A percentile compares a stretch with the other conserved stretches of the same genome.
Evolutionary conservation across 2,113 vertebrate species (phyloP).

Genomic region (Morone chrysops): DNA sequence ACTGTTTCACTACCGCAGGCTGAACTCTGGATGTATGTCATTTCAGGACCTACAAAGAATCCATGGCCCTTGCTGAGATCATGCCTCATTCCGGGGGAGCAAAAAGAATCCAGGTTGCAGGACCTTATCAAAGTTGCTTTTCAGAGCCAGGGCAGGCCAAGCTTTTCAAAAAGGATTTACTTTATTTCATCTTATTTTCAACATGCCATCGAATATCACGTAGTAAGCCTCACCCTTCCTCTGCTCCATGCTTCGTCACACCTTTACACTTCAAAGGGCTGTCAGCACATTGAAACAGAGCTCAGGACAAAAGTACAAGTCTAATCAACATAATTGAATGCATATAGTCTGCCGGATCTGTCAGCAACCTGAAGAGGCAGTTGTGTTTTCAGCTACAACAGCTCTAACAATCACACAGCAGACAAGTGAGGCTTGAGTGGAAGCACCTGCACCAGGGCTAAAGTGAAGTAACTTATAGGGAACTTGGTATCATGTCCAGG

Average conservation of each 20-base stretch:
- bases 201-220: constrained; percentile 26
- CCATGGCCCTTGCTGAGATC: constrained; percentile 27
- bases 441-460: constrained; percentile 36
- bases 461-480: constrained; percentile 6
- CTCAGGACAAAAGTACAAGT: constrained; percentile 53
- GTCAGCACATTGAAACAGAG: constrained; percentile 60
- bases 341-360: constrained; percentile 44
- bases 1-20: constrained; percentile 37
- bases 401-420: constrained; percentile 45
- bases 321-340: constrained; percentile 61
- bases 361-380: constrained; percentile 33
- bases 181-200: constrained; percentile 38
- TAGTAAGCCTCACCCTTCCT: background rate
- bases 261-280: constrained; percentile 60
- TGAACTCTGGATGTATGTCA: constrained; percentile 49
- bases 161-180: constrained; percentile 55
- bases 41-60: constrained; percentile 51
- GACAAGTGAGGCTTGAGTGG: constrained; percentile 32
- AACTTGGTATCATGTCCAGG: constrained; percentile 29
- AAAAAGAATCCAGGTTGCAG: constrained; percentile 37
- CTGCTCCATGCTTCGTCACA: constrained; percentile 53
- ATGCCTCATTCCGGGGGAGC: constrained; percentile 26
- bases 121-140: constrained; percentile 34
- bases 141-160: constrained; percentile 18
- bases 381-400: constrained; percentile 27